Evolutionary conservation across 2,888 invertebrate species (phyloP).

Genomic region (Netelia virgata): DNA sequence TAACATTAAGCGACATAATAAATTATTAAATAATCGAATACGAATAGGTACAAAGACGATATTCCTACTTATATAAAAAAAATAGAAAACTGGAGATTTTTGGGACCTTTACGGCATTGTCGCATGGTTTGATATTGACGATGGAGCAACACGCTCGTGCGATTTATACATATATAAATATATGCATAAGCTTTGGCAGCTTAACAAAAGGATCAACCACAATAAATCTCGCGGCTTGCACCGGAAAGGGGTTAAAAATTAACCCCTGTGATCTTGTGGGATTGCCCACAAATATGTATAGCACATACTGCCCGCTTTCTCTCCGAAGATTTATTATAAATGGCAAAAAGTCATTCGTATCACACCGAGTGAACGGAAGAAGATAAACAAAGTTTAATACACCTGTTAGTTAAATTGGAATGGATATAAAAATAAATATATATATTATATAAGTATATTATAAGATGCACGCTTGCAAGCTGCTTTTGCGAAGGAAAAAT

Average conservation of each 20-base stretch:
- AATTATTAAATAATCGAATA: neutral
- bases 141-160: neutral
- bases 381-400: slow-evolving; percentile 7
- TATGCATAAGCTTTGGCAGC: slow-evolving; percentile 66
- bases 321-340: slow-evolving; percentile 56
- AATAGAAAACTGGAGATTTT: too few species aligned
- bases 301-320: slow-evolving; percentile 8
- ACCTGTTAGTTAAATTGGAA: slow-evolving; percentile 15
- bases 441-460: neutral
- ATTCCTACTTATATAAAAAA: too few species aligned
- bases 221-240: slow-evolving; percentile 78
- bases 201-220: slow-evolving; percentile 75
- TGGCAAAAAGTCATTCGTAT: slow-evolving; percentile 16
- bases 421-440: slow-evolving; percentile 23
- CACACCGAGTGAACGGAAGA: neutral
- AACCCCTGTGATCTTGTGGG: slow-evolving; percentile 65
- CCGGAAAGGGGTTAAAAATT: slow-evolving; percentile 66
- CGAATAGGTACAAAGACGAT: neutral
- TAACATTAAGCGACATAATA: neutral
- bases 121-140: too few species aligned
- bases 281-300: slow-evolving; percentile 20
- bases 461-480: too few species aligned
- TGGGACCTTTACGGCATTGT: too few species aligned
- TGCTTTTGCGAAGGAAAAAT: too few species aligned
- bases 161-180: slow-evolving; percentile 17